Evolutionary conservation across 2,797 vertebrate species (phyloP).

Genomic region (Taenioides sp.): DNA sequence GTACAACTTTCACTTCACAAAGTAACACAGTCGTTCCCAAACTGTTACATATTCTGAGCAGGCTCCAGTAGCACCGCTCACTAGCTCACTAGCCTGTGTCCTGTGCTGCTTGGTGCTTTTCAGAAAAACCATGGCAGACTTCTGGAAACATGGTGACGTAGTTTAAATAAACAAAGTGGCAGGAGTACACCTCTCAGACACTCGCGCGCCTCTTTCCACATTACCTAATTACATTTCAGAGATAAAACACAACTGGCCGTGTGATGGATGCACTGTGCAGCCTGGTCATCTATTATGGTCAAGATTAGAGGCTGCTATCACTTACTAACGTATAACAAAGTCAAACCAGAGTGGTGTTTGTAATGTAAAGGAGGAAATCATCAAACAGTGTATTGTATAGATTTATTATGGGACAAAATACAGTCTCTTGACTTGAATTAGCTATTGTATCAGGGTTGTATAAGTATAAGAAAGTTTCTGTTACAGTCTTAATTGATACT

Average conservation of each 20-base stretch:
- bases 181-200: neutral
- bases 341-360: constrained; percentile 6
- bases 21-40: neutral
- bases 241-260: constrained; percentile 5
- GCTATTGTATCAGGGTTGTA: too few species aligned
- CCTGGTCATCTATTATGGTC: constrained; percentile 4
- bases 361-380: neutral
- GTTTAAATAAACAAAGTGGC: constrained; percentile 8
- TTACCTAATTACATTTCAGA: constrained; percentile 13
- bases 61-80: too few species aligned
- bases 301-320: constrained; percentile 1
- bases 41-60: neutral
- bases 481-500: too few species aligned
- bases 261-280: constrained; percentile 9
- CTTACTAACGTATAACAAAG: constrained; percentile 14
- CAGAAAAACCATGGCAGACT: constrained; percentile 1
- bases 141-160: constrained; percentile 1
- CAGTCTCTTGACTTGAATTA: too few species aligned
- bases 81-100: neutral
- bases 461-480: too few species aligned
- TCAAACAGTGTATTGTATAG: neutral
- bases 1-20: neutral
- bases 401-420: too few species aligned
- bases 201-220: constrained; percentile 5
- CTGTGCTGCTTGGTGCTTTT: constrained; percentile 4